Base-by-base conservation (phyloP, 2,113 vertebrate genomes). In the Parus major region DNA sequence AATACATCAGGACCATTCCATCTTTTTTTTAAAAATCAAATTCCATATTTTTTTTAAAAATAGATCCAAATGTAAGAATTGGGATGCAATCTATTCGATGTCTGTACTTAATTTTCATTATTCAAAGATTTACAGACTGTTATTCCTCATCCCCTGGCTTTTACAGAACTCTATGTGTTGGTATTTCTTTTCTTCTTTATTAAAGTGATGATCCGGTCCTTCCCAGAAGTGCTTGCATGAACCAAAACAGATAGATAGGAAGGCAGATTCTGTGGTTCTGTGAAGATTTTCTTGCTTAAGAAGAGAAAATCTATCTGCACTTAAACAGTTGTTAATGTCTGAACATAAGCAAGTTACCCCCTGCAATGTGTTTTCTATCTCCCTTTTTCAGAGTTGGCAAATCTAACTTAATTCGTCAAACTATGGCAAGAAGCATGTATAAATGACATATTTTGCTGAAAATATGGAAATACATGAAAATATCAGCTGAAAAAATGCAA, bases 1-100 rank as follows among this genome's bases (percentile, higher is more conserved):
- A 79, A 82, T n/a, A 60, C 6, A 84, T 18, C 22, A 82, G 8
- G 18, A 31, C 8, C 3, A 41, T 87, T 64, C 7, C 14, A 84
- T 31, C 0, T 3, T 41, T 2, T 39, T 15, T 59, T 25, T 2
- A 1, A n/a, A 39, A n/a, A 39, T 66, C 9, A 46, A 33, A 75
- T 69, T 73, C 8, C 28, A 7, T 44, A 33, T 3, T 41, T 2
- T 39, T 15, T 59, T 25, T 2, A 1, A n/a, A 39, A n/a, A 39
- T 66, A 8, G 42, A 33, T 73, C 8, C 28, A 7, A 41, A 33
- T 3, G 3, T 64, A 31, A 49, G 6, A 85, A 25, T 39, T 79
- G 20, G 1, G 5, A 61, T 76, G 8, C 4, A 69, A 16, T 56
- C 14, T 41, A 52, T 81, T 81, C 3, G 44, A 20, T 22, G 17